Percentiles rank a stretch among this genome's conserved stretches.
These are phyloP conservation scores for Coecobrya sp. DNA, from an alignment of 2,888 invertebrate genomes.

Conservation along the genomic window DNA sequence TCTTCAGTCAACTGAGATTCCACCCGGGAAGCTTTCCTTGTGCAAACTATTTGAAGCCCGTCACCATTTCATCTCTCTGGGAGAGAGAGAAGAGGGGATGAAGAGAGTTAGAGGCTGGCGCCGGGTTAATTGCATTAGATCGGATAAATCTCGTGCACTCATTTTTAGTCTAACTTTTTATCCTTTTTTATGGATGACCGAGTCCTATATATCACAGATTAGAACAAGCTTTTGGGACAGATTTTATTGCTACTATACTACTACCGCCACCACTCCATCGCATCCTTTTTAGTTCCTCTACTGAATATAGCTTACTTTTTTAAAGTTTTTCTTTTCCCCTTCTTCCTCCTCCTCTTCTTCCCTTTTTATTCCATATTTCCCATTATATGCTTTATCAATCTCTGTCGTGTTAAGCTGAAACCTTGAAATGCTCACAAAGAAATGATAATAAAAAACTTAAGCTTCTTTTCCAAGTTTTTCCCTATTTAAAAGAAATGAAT, in stretches of 20 bases:
- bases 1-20: no score
- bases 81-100: neutral
- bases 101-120: slow-evolving; percentile 70
- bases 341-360: neutral
- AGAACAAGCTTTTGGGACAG: slow-evolving; percentile 48
- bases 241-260: slow-evolving; percentile 60
- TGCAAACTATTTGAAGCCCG: neutral
- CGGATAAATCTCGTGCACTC: slow-evolving; percentile 66
- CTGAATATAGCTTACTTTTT: neutral
- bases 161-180: slow-evolving; percentile 71
- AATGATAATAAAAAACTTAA: neutral
- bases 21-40: neutral
- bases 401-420: slow-evolving; percentile 13
- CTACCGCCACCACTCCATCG: neutral
- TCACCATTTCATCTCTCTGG: slow-evolving; percentile 55
- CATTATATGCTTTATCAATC: slow-evolving; percentile 32
- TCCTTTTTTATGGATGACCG: slow-evolving; percentile 74
- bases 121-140: slow-evolving; percentile 81
- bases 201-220: slow-evolving; percentile 71
- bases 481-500: neutral
- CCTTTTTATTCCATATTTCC: neutral
- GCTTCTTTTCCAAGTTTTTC: slow-evolving; percentile 46
- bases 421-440: slow-evolving; percentile 14
- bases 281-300: neutral
- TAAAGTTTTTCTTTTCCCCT: neutral